phyloP scores from a whole-genome alignment of 2,797 vertebrate genomes.

The Gymnocypris eckloni region DNA sequence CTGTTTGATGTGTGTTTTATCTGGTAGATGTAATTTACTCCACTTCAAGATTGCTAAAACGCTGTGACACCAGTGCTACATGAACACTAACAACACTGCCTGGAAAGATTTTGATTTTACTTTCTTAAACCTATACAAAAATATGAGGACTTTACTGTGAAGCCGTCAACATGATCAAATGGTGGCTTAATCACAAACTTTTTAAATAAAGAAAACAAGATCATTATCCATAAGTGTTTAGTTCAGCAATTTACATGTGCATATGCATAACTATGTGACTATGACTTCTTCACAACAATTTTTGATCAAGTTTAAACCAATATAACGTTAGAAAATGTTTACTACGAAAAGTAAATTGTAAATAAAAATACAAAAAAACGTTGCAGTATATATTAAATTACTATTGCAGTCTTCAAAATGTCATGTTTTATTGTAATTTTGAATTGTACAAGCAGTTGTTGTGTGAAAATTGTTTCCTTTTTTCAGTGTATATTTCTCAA shows the following conservation, averaged over 20 bases:
- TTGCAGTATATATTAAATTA: no score
- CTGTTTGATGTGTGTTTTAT: not conserved
- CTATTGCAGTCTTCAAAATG: not conserved
- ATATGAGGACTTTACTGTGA: not conserved
- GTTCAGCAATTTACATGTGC: not conserved
- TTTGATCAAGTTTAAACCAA: not conserved
- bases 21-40: not conserved
- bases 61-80: not conserved
- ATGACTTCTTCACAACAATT: not conserved
- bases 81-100: not conserved
- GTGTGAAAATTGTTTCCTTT: not conserved
- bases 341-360: not conserved
- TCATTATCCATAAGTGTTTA: not conserved
- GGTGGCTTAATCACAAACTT: not conserved
- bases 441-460: not conserved
- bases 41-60: not conserved
- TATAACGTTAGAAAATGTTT: not conserved
- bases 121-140: not conserved
- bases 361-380: not conserved
- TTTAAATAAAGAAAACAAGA: not conserved
- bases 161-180: not conserved
- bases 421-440: not conserved
- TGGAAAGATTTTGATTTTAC: not conserved
- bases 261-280: not conserved
- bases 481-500: not conserved